Evolutionary conservation across 1,140 invertebrate genomes (phyloP).

Genomic region (Camponotus pennsylvanicus): DNA sequence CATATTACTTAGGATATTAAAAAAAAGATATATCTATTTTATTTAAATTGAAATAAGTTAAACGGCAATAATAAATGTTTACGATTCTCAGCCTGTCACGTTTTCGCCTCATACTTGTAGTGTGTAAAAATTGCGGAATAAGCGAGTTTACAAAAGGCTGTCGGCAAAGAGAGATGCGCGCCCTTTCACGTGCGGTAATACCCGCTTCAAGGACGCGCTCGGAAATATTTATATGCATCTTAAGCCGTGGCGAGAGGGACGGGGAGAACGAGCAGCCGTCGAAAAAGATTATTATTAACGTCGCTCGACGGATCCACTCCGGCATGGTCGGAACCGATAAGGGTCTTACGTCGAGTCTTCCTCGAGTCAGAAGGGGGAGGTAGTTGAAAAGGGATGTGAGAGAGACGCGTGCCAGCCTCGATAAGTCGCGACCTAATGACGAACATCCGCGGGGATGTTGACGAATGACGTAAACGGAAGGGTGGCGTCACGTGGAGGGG

Average conservation of each 20-base stretch:
- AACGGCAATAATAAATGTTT: conserved; percentile 65
- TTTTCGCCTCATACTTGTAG: conserved; percentile 69
- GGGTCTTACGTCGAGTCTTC: conserved; percentile 75
- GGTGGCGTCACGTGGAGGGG: conserved; percentile 20
- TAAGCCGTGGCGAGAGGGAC: conserved; percentile 59
- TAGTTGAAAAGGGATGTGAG: conserved; percentile 64
- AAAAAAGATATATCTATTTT: not conserved
- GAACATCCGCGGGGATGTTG: conserved; percentile 62
- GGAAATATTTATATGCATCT: conserved; percentile 79
- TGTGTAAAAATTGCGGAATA: conserved; percentile 59
- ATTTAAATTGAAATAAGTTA: not conserved
- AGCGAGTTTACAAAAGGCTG: conserved; percentile 69
- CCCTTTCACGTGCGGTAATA: conserved; percentile 70
- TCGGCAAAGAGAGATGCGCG: conserved; percentile 63
- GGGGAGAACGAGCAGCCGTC: conserved; percentile 55
- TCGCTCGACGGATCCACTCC: conserved; percentile 58
- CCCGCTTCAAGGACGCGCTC: conserved; percentile 70
- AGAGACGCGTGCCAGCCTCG: conserved; percentile 61
- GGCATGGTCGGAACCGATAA: conserved; percentile 78
- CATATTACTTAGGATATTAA: not conserved
- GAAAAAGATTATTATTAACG: conserved; percentile 78
- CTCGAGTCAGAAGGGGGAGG: conserved; percentile 15
- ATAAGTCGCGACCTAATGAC: conserved; percentile 69
- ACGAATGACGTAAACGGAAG: conserved; percentile 38
- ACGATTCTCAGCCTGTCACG: conserved; percentile 18